Evolutionary conservation across 2,797 vertebrate genomes (phyloP).

Genomic region (Chaetophractus vellerosus): DNA sequence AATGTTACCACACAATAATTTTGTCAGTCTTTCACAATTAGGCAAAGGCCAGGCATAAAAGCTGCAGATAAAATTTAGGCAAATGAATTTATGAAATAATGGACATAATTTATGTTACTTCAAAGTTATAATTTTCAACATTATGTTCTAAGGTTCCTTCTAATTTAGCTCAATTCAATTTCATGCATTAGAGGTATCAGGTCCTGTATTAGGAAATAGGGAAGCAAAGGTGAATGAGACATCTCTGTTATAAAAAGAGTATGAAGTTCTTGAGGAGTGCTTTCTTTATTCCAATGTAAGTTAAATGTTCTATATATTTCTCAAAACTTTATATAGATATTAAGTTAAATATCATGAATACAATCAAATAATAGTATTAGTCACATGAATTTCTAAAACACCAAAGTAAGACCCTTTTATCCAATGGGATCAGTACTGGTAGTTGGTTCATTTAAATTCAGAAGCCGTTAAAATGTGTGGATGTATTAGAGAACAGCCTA

Average conservation of each 20-base stretch:
- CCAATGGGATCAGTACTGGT: neutral
- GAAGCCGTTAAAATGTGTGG: neutral
- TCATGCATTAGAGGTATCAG: constrained; percentile 14
- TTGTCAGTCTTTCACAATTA: constrained; percentile 32
- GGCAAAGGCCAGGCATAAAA: constrained; percentile 59
- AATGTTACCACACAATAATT: neutral
- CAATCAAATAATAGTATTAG: constrained; percentile 12
- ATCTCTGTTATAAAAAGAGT: constrained; percentile 18
- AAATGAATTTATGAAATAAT: constrained; percentile 55
- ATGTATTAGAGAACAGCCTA: neutral
- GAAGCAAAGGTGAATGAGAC: constrained; percentile 40
- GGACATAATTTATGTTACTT: constrained; percentile 42
- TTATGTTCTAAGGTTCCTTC: constrained; percentile 20
- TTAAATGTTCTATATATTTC: constrained; percentile 2
- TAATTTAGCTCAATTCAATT: constrained; percentile 61
- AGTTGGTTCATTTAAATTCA: neutral
- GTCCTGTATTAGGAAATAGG: neutral
- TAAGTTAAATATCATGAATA: constrained; percentile 37
- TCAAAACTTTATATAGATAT: constrained; percentile 4
- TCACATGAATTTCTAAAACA: neutral
- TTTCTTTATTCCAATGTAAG: constrained; percentile 16
- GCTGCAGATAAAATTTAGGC: neutral
- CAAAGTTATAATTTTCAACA: constrained; percentile 4
- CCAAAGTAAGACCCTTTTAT: neutral
- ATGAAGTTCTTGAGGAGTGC: neutral